These are phyloP conservation scores for Drosophila tanythrix DNA, from an alignment of 2,888 invertebrate species.

Conservation along the genomic window DNA sequence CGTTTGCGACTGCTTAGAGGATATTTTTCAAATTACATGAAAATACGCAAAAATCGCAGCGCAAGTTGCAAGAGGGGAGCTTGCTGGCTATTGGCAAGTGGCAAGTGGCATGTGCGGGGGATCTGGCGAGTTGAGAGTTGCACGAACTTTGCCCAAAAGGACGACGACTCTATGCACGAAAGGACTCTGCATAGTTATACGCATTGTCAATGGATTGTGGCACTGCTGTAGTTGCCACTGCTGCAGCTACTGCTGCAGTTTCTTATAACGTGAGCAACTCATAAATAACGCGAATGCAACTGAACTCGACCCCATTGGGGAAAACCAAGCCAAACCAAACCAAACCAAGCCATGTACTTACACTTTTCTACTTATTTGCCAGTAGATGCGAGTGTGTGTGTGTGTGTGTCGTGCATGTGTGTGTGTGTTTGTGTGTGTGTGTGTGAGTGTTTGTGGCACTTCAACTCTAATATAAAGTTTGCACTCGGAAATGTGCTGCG, in stretches of 20 bases:
- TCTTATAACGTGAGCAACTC: slow-evolving; percentile 77
- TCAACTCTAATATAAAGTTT: slow-evolving; percentile 79
- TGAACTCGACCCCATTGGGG: slow-evolving; percentile 19
- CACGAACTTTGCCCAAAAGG: slow-evolving; percentile 61
- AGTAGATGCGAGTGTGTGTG: slow-evolving; percentile 12
- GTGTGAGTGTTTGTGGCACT: slow-evolving; percentile 67
- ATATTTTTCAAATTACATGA: slow-evolving; percentile 56
- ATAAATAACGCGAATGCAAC: slow-evolving; percentile 73
- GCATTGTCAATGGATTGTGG: slow-evolving; percentile 52
- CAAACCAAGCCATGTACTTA: slow-evolving; percentile 64
- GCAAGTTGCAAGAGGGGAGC: slow-evolving; percentile 3
- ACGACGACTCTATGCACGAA: slow-evolving; percentile 47
- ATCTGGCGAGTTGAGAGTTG: slow-evolving; percentile 40
- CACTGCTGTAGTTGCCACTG: slow-evolving; percentile 12
- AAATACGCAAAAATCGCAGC: slow-evolving; percentile 58
- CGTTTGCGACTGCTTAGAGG: slow-evolving; percentile 47
- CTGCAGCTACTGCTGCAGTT: slow-evolving; percentile 55
- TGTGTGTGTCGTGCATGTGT: slow-evolving; percentile 3
- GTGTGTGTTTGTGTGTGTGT: slow-evolving; percentile 11
- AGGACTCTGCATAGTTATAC: slow-evolving; percentile 26
- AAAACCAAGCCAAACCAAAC: slow-evolving; percentile 28
- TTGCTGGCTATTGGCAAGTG: not conserved
- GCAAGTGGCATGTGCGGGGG: not conserved
- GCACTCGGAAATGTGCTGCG: slow-evolving; percentile 76
- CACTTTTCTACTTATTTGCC: slow-evolving; percentile 67